Base-by-base conservation (phyloP, 2,888 invertebrate genomes). In the Eristalis tenax region DNA sequence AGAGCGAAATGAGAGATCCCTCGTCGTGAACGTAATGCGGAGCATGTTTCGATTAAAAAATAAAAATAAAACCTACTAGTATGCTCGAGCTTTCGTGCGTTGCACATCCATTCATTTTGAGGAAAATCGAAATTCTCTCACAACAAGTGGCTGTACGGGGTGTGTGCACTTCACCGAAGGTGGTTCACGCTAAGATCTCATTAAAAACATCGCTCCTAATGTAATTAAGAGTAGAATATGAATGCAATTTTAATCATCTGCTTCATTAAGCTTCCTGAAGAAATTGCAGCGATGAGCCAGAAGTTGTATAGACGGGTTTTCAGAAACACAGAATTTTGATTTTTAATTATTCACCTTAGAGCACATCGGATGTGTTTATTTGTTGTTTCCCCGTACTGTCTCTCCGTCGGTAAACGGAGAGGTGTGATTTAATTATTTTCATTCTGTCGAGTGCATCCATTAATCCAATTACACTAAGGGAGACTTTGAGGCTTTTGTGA, bases 171-270 rank as follows among this genome's bases (percentile, higher is more conserved):
- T n/a, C 15, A 43, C 6, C 6, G 50, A 50, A 18, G 18, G 18
- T 18, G 50, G 18, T 18, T 61, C 83, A 64, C 76, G 87, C 83
- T 68, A 87, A 87, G 71, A 83, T 79, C 87, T 87, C 87, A 87
- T 87, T 87, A 87, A 79, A 84, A 82, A 69, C 69, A 85, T 77
- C 75, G 64, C 50, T 50, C 50, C 50, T 80, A 76, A 23, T 64
- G 79, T 87, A 87, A 87, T 87, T 87, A 87, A 87, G 79, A 76
- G 71, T 68, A 79, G 80, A 75, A 75, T 70, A 74, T 83, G 80
- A 89, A 88, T 89, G 83, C 86, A 84, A 89, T 90, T 90, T 90
- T 88, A 90, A 90, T 89, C 89, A 91, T 81, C 89, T 88, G 90
- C 89, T 90, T 89, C 90, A 90, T 90, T 90, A 89, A 79, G 83